Percentiles rank a stretch among this genome's conserved stretches.
Evolutionary conservation across 2,888 invertebrate genomes (phyloP).

Genomic region (Deladenus siricidicola): DNA sequence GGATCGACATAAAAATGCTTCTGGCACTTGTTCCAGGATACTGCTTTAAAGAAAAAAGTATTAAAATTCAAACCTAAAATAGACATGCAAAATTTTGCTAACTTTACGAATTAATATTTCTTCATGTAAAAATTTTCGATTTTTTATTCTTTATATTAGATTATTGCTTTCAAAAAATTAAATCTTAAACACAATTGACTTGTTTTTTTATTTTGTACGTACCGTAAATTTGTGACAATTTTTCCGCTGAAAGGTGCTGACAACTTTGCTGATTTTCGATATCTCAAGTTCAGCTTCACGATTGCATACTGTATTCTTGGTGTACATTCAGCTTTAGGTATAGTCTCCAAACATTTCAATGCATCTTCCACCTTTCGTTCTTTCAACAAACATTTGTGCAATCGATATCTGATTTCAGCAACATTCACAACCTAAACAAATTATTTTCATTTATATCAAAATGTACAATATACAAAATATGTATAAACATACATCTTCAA

Average conservation of each 20-base stretch:
- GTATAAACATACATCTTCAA: slow-evolving; percentile 5
- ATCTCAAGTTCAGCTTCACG: slow-evolving; percentile 5
- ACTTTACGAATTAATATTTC: no score
- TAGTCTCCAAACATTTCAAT: slow-evolving; percentile 15
- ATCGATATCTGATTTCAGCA: slow-evolving; percentile 12
- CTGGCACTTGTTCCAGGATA: slow-evolving; percentile 12
- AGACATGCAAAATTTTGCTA: not conserved
- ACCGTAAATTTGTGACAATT: slow-evolving; percentile 5
- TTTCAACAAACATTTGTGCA: slow-evolving; percentile 14
- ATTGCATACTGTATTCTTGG: slow-evolving; percentile 14
- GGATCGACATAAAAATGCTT: slow-evolving; percentile 9
- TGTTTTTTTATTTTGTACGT: no score
- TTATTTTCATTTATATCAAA: not conserved
- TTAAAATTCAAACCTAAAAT: not conserved
- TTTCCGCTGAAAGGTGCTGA: not conserved
- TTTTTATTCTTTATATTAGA: no score
- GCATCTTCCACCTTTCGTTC: slow-evolving; percentile 15
- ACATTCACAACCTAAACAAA: slow-evolving; percentile 11
- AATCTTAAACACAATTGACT: no score
- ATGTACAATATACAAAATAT: not conserved
- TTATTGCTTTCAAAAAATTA: no score
- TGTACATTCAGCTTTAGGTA: slow-evolving; percentile 12
- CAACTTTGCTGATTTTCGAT: not conserved
- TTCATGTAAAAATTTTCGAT: no score
- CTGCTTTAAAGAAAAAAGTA: slow-evolving; percentile 9